Evolutionary conservation across 2,797 vertebrate genomes (phyloP).

Genomic region (Melanitta fusca): DNA sequence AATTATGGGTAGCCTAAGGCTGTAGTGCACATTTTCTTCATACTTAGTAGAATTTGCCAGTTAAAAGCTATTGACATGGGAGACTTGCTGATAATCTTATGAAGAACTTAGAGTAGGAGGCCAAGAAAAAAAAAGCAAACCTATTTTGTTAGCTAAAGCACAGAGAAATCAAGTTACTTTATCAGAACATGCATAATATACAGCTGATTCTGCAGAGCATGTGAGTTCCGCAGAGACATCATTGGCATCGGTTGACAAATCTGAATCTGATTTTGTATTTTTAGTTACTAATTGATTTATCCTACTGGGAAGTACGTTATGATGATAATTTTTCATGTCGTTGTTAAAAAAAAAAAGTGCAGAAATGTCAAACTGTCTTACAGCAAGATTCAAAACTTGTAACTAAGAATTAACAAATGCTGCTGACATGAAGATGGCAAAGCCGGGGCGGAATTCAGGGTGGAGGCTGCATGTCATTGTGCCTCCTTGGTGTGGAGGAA

Average conservation of each 20-base stretch:
- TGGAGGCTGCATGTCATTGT: neutral
- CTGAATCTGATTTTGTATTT: conserved; percentile 16
- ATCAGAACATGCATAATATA: neutral
- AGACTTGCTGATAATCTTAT: neutral
- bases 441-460: neutral
- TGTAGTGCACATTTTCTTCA: neutral
- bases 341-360: conserved; percentile 8
- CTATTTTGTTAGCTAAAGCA: neutral
- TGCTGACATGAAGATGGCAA: neutral
- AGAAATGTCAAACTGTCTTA: neutral
- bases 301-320: neutral
- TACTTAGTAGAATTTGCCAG: neutral
- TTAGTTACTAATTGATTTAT: conserved; percentile 41
- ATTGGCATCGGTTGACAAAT: neutral
- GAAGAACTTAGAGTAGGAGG: neutral
- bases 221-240: neutral
- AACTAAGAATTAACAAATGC: neutral
- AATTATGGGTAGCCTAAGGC: neutral
- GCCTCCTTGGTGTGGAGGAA: neutral
- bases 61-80: neutral
- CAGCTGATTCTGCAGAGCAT: neutral
- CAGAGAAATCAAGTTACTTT: neutral
- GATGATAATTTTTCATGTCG: neutral
- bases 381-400: neutral
- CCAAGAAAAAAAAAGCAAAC: neutral